Evolutionary conservation across 2,113 vertebrate genomes (phyloP).

Genomic region (Mugil cephalus): DNA sequence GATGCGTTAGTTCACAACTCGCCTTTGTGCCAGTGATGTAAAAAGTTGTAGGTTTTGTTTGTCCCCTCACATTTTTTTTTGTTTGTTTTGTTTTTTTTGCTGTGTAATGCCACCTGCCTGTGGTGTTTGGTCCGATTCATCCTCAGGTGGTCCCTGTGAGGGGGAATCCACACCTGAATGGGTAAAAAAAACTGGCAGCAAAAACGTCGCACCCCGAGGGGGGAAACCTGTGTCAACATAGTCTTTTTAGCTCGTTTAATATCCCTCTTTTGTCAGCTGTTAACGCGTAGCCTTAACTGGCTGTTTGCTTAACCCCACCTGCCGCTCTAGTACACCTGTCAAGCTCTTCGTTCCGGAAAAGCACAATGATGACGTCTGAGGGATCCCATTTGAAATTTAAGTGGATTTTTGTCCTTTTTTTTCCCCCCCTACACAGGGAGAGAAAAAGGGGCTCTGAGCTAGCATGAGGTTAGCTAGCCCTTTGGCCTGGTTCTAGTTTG

Average conservation of each 20-base stretch:
- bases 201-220: constrained; percentile 44
- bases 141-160: constrained; percentile 8
- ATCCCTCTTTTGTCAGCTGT: constrained; percentile 52
- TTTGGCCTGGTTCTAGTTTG: too few species aligned
- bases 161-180: constrained; percentile 32
- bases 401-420: too few species aligned
- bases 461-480: not conserved
- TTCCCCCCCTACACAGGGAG: not conserved
- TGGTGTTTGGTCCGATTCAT: constrained; percentile 28
- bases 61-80: too few species aligned
- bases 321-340: constrained; percentile 23
- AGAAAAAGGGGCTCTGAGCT: not conserved
- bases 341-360: not conserved
- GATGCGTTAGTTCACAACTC: not conserved
- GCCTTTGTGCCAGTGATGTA: not conserved
- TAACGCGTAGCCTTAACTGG: not conserved
- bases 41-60: not conserved
- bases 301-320: not conserved
- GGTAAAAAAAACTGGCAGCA: constrained; percentile 22
- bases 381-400: not conserved
- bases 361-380: not conserved
- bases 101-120: not conserved
- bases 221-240: constrained; percentile 42
- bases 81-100: constrained; percentile 1
- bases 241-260: constrained; percentile 27